Evolutionary conservation across 1,140 invertebrate species (phyloP).

Genomic region (Plodia interpunctella): DNA sequence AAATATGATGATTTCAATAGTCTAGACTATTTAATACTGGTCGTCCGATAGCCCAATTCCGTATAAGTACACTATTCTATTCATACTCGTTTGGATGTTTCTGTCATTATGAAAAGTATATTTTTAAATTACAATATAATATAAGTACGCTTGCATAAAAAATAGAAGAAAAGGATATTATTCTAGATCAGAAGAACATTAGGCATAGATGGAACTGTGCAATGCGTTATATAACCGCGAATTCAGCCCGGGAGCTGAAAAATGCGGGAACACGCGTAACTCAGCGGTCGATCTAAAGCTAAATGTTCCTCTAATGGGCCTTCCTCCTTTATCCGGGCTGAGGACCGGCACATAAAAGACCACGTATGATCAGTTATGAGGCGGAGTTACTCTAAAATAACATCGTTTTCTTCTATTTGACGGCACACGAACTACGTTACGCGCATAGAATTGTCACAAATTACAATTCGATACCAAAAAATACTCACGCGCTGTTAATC

Average conservation of each 20-base stretch:
- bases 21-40: not conserved
- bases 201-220: not conserved
- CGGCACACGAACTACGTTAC: too few species aligned
- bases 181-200: conserved; percentile 1
- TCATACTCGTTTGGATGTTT: too few species aligned
- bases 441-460: too few species aligned
- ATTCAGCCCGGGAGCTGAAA: too few species aligned
- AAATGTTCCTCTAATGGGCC: conserved; percentile 12
- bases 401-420: not conserved
- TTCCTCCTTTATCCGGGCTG: conserved; percentile 20
- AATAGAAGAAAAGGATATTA: not conserved
- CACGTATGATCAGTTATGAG: conserved; percentile 9
- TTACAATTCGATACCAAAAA: too few species aligned
- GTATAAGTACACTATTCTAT: not conserved
- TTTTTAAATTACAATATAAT: too few species aligned
- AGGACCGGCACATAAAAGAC: conserved; percentile 17
- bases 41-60: not conserved
- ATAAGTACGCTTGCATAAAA: too few species aligned
- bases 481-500: too few species aligned
- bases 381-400: conserved; percentile 16
- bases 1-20: conserved; percentile 6
- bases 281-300: too few species aligned
- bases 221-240: too few species aligned
- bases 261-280: too few species aligned
- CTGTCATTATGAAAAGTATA: too few species aligned